Percentiles rank a stretch among this genome's conserved stretches.
These are phyloP conservation scores for Sebastiscus albofasciatus DNA, from an alignment of 2,797 vertebrate species.

Conservation along the genomic window DNA sequence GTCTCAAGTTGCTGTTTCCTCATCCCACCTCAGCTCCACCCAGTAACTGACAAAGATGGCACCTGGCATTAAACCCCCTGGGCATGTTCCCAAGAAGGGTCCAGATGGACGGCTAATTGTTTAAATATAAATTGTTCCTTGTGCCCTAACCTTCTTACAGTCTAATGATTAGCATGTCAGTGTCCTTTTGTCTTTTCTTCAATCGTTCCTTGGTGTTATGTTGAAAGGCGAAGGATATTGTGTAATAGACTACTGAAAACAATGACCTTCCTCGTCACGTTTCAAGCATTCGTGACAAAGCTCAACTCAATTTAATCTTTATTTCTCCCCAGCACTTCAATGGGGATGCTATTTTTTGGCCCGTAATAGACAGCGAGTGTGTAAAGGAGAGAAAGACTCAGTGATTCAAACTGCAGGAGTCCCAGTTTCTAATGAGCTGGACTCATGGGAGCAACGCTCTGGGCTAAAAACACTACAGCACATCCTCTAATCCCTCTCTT, in stretches of 20 bases:
- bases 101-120: background rate
- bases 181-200: background rate
- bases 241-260: background rate
- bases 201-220: background rate
- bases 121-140: background rate
- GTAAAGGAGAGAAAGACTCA: background rate
- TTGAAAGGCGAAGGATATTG: background rate
- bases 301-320: background rate
- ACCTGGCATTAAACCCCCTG: background rate
- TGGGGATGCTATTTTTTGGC: background rate
- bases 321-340: background rate
- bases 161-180: background rate
- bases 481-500: background rate
- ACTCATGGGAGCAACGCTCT: slow-evolving; percentile 17
- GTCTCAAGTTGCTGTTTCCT: no score
- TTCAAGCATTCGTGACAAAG: background rate
- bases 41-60: background rate
- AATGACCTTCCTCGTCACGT: background rate
- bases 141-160: background rate
- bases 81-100: background rate
- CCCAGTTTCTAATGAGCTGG: slow-evolving; percentile 31
- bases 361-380: background rate
- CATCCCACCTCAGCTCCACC: no score
- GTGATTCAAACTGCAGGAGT: slow-evolving; percentile 1
- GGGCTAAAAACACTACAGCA: background rate